These are phyloP conservation scores for Macrocentrus cingulum DNA, from an alignment of 1,140 invertebrate species.

Conservation along the genomic window DNA sequence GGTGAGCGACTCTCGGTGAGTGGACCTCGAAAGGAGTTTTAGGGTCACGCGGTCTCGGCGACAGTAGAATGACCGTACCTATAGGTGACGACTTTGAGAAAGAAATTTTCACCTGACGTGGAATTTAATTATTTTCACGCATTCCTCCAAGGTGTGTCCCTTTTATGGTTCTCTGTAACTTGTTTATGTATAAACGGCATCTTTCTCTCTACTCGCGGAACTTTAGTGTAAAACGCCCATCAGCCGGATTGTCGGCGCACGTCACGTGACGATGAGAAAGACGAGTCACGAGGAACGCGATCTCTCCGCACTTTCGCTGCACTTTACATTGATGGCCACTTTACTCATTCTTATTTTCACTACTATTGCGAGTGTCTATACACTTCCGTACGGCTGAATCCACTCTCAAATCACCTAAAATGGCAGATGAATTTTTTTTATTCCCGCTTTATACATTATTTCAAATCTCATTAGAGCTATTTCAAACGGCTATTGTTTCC, in stretches of 20 bases:
- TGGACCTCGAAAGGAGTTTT: slow-evolving; percentile 1
- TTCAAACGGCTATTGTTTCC: no score
- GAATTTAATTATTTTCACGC: no score
- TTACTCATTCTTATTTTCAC: slow-evolving; percentile 5
- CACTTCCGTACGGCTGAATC: slow-evolving; percentile 2
- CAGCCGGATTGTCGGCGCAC: not conserved
- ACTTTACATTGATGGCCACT: slow-evolving; percentile 14
- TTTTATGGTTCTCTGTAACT: no score
- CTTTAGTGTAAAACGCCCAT: not conserved
- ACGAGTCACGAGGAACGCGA: slow-evolving; percentile 25
- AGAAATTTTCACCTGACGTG: no score
- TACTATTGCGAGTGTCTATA: no score
- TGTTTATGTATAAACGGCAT: no score
- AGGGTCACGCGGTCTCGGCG: slow-evolving; percentile 5
- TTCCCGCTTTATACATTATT: no score
- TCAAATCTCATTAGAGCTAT: no score
- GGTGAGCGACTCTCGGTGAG: not conserved
- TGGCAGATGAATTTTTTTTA: no score
- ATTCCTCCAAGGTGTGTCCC: no score
- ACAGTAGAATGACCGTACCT: not conserved
- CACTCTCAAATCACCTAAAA: slow-evolving; percentile 12
- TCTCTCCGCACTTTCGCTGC: slow-evolving; percentile 27
- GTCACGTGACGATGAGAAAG: slow-evolving; percentile 20
- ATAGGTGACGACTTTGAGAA: no score
- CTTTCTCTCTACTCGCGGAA: no score